Conservation (phyloP, 2,113 vertebrate species). For the Lethenteron reissneri region DNA sequence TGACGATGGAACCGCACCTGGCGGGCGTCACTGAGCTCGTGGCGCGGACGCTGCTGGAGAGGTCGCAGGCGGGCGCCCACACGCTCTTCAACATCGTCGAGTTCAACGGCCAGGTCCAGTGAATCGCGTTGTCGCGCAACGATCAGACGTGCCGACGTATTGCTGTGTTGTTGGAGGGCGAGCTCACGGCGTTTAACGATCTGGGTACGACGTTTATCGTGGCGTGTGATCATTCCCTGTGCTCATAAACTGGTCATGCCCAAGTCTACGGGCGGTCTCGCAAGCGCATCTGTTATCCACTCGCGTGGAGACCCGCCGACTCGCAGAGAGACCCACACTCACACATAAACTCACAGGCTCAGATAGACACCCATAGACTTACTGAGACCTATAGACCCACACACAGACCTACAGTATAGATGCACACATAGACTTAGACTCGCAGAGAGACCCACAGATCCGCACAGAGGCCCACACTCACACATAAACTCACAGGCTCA, state of each 20-base stretch:
- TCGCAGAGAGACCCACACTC: too few species aligned
- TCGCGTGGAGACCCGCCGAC: too few species aligned
- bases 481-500: too few species aligned
- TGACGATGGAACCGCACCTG: slow-evolving; percentile 8
- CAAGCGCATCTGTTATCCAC: too few species aligned
- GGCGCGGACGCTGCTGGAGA: slow-evolving; percentile 6
- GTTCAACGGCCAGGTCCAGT: slow-evolving; percentile 11
- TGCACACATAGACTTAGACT: too few species aligned
- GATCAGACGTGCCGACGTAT: neutral
- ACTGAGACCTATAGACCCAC: too few species aligned
- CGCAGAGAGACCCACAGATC: too few species aligned
- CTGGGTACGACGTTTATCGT: neutral
- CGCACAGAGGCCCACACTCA: too few species aligned
- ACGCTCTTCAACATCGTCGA: slow-evolving; percentile 9
- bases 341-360: too few species aligned
- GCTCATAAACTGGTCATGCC: neutral
- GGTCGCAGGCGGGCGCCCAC: slow-evolving; percentile 1
- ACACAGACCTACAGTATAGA: too few species aligned
- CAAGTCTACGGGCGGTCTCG: neutral
- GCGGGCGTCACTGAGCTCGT: slow-evolving; percentile 1
- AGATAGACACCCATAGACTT: too few species aligned
- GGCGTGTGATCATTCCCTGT: neutral
- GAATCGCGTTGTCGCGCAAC: neutral
- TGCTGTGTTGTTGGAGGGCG: neutral
- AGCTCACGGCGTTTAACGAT: neutral